These are phyloP conservation scores for Linurgus olivaceus DNA, from an alignment of 2,797 vertebrate genomes.

Conservation along the genomic window DNA sequence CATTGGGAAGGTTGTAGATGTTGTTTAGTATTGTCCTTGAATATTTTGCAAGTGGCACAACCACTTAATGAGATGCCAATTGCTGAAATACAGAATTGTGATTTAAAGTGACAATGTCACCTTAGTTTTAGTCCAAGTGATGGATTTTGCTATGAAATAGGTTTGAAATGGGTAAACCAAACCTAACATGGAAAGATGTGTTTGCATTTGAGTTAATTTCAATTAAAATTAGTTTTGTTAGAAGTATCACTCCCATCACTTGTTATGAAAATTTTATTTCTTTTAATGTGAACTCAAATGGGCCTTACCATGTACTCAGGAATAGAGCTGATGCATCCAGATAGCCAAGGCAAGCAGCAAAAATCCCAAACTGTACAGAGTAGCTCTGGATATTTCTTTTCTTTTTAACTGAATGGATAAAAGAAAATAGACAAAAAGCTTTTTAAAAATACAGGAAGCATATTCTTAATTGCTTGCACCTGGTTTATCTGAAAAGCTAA, in stretches of 20 bases:
- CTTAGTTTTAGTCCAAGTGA: conserved; percentile 30
- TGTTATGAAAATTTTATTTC: background rate
- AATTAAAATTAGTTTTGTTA: background rate
- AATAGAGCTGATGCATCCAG: background rate
- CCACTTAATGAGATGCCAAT: conserved; percentile 24
- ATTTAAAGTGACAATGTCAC: conserved; percentile 60
- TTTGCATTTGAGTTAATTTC: background rate
- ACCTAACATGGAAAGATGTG: background rate
- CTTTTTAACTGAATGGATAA: background rate
- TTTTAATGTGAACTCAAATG: background rate
- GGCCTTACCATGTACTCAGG: background rate
- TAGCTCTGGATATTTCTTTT: background rate
- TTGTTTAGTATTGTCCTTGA: conserved; percentile 50
- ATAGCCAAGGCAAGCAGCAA: background rate
- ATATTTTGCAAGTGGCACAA: conserved; percentile 19
- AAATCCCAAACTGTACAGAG: background rate
- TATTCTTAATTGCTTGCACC: conserved; percentile 17
- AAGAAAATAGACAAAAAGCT: background rate
- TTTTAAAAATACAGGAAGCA: background rate
- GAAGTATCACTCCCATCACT: background rate
- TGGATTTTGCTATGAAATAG: conserved; percentile 28
- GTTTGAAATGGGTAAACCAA: background rate
- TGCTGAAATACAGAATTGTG: conserved; percentile 36
- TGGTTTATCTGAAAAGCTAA: conserved; percentile 24
- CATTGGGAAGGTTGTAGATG: background rate